A percentile compares a stretch with the other conserved stretches of the same genome.
These are phyloP conservation scores for Puma concolor DNA, from an alignment of 2,113 vertebrate species.

Conservation along the genomic window DNA sequence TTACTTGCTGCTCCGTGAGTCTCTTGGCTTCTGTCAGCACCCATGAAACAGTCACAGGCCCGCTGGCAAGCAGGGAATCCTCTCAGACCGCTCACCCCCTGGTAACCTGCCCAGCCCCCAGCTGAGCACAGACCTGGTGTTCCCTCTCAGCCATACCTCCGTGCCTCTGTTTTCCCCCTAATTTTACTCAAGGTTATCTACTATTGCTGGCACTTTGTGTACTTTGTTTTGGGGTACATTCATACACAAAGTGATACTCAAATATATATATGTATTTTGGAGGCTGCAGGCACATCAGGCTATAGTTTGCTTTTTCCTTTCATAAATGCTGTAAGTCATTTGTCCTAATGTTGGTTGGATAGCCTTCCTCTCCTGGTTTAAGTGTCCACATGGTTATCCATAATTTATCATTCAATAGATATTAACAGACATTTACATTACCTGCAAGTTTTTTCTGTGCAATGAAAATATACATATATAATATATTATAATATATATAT, in stretches of 20 bases:
- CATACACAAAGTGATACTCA: neutral
- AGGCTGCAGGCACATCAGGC: no score
- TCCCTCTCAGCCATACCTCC: no score
- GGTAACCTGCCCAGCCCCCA: neutral
- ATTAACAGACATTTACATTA: neutral
- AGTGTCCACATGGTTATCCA: neutral
- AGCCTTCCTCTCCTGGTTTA: neutral
- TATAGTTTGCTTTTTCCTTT: neutral
- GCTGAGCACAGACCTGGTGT: no score
- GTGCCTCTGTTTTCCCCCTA: neutral
- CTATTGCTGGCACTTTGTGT: neutral
- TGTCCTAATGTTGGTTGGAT: neutral
- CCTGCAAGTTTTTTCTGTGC: neutral
- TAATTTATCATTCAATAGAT: conserved; percentile 10
- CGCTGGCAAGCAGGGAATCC: neutral
- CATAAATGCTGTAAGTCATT: neutral
- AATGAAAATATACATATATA: neutral
- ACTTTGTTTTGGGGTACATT: neutral
- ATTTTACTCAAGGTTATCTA: neutral
- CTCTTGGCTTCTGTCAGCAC: neutral
- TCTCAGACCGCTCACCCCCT: neutral
- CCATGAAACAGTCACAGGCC: neutral
- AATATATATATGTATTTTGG: no score
- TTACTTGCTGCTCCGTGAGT: neutral
- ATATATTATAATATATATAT: neutral